Conservation (phyloP, 2,888 invertebrate genomes). For the Eucriotettix oculatus region DNA sequence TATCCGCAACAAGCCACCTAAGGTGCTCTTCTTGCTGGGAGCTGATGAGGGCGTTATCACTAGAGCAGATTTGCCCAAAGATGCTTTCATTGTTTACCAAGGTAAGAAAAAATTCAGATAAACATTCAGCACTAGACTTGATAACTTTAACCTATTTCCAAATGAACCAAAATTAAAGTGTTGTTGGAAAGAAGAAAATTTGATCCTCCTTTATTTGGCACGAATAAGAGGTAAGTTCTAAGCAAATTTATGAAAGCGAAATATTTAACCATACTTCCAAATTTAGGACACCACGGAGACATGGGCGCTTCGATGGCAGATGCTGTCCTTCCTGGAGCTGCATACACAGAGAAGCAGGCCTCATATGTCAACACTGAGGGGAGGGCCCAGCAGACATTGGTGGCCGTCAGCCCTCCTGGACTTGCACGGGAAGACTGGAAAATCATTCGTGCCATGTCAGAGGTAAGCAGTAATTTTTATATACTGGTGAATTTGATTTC, state of each 20-base stretch:
- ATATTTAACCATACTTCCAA: no score
- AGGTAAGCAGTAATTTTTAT: slow-evolving; percentile 38
- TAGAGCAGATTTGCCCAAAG: slow-evolving; percentile 59
- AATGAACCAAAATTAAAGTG: no score
- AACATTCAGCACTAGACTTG: background rate
- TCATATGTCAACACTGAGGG: slow-evolving; percentile 98
- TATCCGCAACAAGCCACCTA: slow-evolving; percentile 46
- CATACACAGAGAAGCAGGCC: slow-evolving; percentile 97
- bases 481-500: no score
- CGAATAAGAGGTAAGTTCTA: no score
- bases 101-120: slow-evolving; percentile 32
- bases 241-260: no score
- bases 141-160: background rate
- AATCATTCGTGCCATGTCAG: slow-evolving; percentile 88
- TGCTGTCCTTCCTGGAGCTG: slow-evolving; percentile 84
- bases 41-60: slow-evolving; percentile 78
- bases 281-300: slow-evolving; percentile 87
- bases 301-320: slow-evolving; percentile 84
- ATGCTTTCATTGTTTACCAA: slow-evolving; percentile 78
- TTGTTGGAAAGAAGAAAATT: no score
- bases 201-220: no score
- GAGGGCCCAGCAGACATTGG: slow-evolving; percentile 75
- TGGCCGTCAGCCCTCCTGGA: slow-evolving; percentile 82
- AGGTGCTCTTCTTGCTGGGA: slow-evolving; percentile 77
- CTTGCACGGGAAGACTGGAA: slow-evolving; percentile 96